Conservation (phyloP, 2,888 invertebrate species). For the Sabatieria punctata region DNA sequence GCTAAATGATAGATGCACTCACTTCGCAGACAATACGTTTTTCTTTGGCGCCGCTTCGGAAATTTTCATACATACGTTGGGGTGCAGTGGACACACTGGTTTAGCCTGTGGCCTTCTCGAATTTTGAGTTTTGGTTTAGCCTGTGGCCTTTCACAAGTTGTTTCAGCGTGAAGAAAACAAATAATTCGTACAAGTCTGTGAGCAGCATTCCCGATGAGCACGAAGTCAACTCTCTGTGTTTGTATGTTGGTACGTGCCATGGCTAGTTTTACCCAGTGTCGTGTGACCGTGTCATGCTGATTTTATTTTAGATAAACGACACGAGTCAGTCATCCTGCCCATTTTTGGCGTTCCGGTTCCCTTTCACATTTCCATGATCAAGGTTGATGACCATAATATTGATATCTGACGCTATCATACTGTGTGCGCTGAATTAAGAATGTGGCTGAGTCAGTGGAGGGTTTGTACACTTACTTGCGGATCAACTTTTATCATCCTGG, state of each 20-base stretch:
- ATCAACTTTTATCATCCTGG: constrained; percentile 98
- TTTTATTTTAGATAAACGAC: constrained; percentile 59
- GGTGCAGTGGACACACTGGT: too few species aligned
- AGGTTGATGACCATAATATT: constrained; percentile 40
- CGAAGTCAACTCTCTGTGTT: background rate
- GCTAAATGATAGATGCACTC: too few species aligned
- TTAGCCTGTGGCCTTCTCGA: too few species aligned
- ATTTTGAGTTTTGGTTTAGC: too few species aligned
- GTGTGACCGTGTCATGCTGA: background rate
- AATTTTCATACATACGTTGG: too few species aligned
- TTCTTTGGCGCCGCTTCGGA: too few species aligned
- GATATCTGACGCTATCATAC: constrained; percentile 4
- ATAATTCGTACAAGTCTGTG: too few species aligned
- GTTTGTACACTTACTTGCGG: constrained; percentile 89
- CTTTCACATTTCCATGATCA: constrained; percentile 95
- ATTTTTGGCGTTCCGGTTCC: constrained; percentile 89
- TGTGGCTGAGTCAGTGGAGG: constrained; percentile 92
- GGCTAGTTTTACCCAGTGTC: background rate
- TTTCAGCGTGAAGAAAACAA: too few species aligned
- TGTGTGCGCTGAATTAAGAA: too few species aligned
- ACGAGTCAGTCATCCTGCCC: constrained; percentile 85
- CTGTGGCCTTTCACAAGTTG: too few species aligned
- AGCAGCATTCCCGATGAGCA: too few species aligned
- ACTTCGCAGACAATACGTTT: too few species aligned
- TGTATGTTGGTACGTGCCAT: background rate